A percentile compares a stretch with the other conserved stretches of the same genome.
These are phyloP conservation scores for Vanessa atalanta DNA, from an alignment of 1,140 invertebrate species.

Conservation along the genomic window DNA sequence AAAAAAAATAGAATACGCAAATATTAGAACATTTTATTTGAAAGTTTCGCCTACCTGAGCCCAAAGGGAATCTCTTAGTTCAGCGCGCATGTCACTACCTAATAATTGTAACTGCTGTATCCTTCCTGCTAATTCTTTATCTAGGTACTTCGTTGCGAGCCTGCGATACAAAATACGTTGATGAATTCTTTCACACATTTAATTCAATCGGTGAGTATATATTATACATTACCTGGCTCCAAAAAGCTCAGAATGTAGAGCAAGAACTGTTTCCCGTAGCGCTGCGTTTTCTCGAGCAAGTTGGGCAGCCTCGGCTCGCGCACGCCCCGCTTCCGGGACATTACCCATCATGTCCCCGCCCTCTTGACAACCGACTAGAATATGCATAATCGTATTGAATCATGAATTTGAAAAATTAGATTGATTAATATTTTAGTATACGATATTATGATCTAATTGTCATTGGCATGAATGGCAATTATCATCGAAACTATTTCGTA, in stretches of 20 bases:
- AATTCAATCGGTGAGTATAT: not conserved
- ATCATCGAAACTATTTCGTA: no score
- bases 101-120: constrained; percentile 94
- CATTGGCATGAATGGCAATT: no score
- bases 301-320: constrained; percentile 85
- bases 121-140: constrained; percentile 92
- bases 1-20: not conserved
- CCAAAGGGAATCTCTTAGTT: constrained; percentile 90
- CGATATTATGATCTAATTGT: no score
- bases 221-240: constrained; percentile 83
- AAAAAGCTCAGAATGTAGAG: constrained; percentile 90
- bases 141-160: constrained; percentile 91
- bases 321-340: constrained; percentile 72
- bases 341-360: constrained; percentile 53
- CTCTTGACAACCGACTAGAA: constrained; percentile 58
- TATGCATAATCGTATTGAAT: not conserved
- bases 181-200: not conserved
- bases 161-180: constrained; percentile 47
- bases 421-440: no score
- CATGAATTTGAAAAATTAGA: no score
- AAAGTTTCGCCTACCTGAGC: constrained; percentile 72
- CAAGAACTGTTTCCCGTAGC: constrained; percentile 85
- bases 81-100: constrained; percentile 87
- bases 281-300: constrained; percentile 86
- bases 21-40: not conserved